These are phyloP conservation scores for Oryzias dopingdopingensis DNA, from an alignment of 2,797 vertebrate species.

Conservation along the genomic window DNA sequence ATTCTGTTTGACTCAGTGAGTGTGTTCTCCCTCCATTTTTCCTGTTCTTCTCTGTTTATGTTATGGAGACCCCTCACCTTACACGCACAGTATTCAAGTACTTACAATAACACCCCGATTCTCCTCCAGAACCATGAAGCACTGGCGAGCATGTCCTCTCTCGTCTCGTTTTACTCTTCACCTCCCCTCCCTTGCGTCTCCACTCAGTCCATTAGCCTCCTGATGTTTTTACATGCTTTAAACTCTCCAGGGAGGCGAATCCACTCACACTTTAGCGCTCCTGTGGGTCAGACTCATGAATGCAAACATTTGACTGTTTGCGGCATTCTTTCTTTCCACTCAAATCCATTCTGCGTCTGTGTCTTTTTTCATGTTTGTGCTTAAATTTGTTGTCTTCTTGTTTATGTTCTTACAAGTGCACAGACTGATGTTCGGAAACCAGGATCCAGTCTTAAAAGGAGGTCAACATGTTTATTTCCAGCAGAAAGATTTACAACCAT, in stretches of 20 bases:
- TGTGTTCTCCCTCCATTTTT: constrained; percentile 17
- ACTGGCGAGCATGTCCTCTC: constrained; percentile 18
- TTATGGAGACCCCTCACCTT: constrained; percentile 33
- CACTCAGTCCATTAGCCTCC: constrained; percentile 58
- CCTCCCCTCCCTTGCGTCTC: constrained; percentile 20
- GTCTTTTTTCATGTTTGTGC: constrained; percentile 5
- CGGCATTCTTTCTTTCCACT: constrained; percentile 32
- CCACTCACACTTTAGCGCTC: constrained; percentile 19
- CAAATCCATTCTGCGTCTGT: constrained; percentile 10
- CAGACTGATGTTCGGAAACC: constrained; percentile 16
- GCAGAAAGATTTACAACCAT: constrained; percentile 69
- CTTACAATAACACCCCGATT: constrained; percentile 53
- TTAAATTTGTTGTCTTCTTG: constrained; percentile 8
- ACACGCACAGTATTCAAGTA: constrained; percentile 10
- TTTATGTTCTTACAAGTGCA: constrained; percentile 32
- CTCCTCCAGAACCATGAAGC: constrained; percentile 40
- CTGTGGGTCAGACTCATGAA: constrained; percentile 29
- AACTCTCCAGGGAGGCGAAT: constrained; percentile 36
- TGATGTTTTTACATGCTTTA: constrained; percentile 60
- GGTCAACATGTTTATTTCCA: constrained; percentile 58
- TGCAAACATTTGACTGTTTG: constrained; percentile 32
- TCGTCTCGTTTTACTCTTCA: constrained; percentile 29
- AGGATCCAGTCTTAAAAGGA: constrained; percentile 25
- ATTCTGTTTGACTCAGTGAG: constrained; percentile 4
- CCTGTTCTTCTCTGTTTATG: constrained; percentile 18